phyloP scores from a whole-genome alignment of 1,140 invertebrate genomes.

The Drosophila aff. region DNA sequence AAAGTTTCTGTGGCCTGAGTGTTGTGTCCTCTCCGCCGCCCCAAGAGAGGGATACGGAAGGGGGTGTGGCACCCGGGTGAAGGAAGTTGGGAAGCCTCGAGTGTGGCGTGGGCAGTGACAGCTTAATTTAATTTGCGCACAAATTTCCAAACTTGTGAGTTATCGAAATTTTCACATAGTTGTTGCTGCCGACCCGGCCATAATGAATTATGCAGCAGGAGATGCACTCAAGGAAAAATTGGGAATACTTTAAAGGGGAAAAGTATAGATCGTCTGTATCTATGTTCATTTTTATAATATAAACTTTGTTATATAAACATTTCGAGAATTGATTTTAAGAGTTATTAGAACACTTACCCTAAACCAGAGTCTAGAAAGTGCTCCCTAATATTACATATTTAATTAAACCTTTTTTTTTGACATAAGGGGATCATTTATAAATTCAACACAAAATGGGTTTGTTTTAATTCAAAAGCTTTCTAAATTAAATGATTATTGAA shows the following conservation, averaged over 20 bases:
- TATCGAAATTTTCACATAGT: conserved; percentile 63
- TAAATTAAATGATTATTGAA: too few species aligned
- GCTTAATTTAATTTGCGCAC: conserved; percentile 77
- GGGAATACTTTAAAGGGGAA: not conserved
- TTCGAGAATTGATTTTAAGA: too few species aligned
- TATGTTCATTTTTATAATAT: too few species aligned
- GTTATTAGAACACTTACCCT: too few species aligned
- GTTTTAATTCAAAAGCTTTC: too few species aligned
- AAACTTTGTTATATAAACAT: not conserved
- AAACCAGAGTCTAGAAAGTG: not conserved
- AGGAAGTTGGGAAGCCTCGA: conserved; percentile 10
- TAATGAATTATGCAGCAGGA: conserved; percentile 77
- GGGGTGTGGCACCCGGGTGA: not conserved
- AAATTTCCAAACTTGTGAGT: conserved; percentile 73
- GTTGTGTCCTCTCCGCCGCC: conserved; percentile 44
- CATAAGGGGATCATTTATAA: too few species aligned
- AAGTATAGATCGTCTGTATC: not conserved
- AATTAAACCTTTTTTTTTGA: not conserved
- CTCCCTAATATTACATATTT: too few species aligned
- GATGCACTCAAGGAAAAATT: not conserved
- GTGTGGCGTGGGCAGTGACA: conserved; percentile 55
- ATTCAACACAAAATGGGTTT: too few species aligned
- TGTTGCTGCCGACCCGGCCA: conserved; percentile 28
- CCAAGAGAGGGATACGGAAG: not conserved
- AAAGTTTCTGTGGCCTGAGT: conserved; percentile 77